phyloP scores from a whole-genome alignment of 2,797 vertebrate species.

The Synanceia verrucosa region DNA sequence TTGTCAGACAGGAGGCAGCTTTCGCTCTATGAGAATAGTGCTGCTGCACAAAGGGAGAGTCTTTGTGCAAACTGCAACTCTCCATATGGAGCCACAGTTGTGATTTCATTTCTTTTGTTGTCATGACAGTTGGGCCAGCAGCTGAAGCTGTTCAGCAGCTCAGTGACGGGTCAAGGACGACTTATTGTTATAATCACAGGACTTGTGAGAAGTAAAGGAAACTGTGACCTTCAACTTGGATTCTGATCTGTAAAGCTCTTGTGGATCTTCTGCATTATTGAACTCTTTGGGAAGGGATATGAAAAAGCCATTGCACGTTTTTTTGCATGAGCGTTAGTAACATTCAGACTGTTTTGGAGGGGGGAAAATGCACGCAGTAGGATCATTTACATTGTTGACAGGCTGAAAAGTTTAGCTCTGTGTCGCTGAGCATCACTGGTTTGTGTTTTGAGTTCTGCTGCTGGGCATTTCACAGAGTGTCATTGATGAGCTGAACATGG shows the following conservation, averaged over 20 bases:
- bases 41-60: slow-evolving; percentile 29
- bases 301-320: slow-evolving; percentile 16
- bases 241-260: neutral
- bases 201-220: neutral
- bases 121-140: slow-evolving; percentile 32
- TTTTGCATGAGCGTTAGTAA: slow-evolving; percentile 27
- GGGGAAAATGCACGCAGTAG: neutral
- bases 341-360: slow-evolving; percentile 39
- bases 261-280: neutral
- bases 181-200: slow-evolving; percentile 22
- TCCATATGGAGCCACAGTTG: slow-evolving; percentile 22
- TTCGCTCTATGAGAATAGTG: slow-evolving; percentile 17
- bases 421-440: neutral
- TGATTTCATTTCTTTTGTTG: slow-evolving; percentile 42
- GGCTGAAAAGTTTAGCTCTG: slow-evolving; percentile 26
- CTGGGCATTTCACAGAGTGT: slow-evolving; percentile 22
- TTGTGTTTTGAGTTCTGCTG: slow-evolving; percentile 12
- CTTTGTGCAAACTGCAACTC: slow-evolving; percentile 31
- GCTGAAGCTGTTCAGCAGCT: slow-evolving; percentile 8
- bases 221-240: slow-evolving; percentile 1
- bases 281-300: slow-evolving; percentile 3
- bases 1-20: slow-evolving; percentile 29
- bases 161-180: slow-evolving; percentile 53
- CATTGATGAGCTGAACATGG: slow-evolving; percentile 47
- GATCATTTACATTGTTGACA: slow-evolving; percentile 7